phyloP scores from a whole-genome alignment of 2,888 invertebrate species.

The Netelia fuscicornis region DNA sequence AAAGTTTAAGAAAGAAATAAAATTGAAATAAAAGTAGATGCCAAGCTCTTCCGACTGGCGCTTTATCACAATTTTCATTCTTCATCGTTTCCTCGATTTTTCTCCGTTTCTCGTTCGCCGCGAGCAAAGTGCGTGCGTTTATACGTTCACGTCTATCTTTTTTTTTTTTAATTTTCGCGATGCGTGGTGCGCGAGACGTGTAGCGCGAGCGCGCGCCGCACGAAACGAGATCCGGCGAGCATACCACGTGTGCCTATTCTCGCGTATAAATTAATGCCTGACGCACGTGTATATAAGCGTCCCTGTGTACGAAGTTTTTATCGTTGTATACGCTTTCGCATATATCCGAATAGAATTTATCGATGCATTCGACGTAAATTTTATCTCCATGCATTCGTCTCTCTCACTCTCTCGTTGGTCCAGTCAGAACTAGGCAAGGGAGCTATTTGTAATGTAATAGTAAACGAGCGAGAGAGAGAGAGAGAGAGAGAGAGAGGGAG shows the following conservation, averaged over 20 bases:
- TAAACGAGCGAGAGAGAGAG: constrained; percentile 73
- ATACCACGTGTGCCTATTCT: constrained; percentile 42
- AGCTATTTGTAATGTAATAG: constrained; percentile 82
- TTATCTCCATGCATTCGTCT: constrained; percentile 10
- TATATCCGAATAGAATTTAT: constrained; percentile 23
- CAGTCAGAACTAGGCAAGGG: constrained; percentile 77
- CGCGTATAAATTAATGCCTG: constrained; percentile 20
- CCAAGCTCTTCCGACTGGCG: too few relatives aligned
- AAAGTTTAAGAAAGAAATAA: too few relatives aligned
- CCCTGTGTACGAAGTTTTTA: constrained; percentile 8
- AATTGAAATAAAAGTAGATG: too few relatives aligned
- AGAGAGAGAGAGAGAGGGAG: constrained; percentile 23
- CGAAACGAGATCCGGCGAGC: not conserved
- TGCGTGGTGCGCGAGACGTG: not conserved
- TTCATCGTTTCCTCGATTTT: constrained; percentile 27
- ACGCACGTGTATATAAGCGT: constrained; percentile 42
- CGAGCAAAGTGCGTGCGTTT: constrained; percentile 38
- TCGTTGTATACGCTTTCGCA: constrained; percentile 12
- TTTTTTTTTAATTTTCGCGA: not conserved
- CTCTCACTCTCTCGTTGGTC: constrained; percentile 15
- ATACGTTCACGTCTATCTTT: constrained; percentile 12
- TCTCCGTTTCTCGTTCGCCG: constrained; percentile 2
- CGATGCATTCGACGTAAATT: constrained; percentile 27
- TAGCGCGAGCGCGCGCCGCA: too few relatives aligned
- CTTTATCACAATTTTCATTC: constrained; percentile 5